phyloP scores from a whole-genome alignment of 2,888 invertebrate species.

The Zele albiditarsus region DNA sequence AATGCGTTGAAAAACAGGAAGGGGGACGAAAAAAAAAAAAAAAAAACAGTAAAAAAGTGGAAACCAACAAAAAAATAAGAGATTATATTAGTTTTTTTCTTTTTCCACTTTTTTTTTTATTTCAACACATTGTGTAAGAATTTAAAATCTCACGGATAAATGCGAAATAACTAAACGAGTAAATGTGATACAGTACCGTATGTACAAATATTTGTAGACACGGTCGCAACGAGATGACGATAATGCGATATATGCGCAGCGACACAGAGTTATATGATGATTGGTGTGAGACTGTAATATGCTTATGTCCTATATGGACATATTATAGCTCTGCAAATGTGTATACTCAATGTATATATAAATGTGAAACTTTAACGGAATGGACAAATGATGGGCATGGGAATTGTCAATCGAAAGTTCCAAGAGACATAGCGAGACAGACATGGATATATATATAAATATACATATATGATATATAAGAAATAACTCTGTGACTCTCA shows the following conservation, averaged over 20 bases:
- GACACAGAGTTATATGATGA: neutral
- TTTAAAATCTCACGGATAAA: constrained; percentile 29
- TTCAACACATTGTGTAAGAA: constrained; percentile 13
- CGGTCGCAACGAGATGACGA: constrained; percentile 62
- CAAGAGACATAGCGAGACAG: constrained; percentile 45
- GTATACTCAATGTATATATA: constrained; percentile 7
- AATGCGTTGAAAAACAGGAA: neutral
- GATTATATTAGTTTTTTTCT: neutral
- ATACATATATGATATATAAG: neutral
- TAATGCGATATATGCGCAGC: constrained; percentile 26
- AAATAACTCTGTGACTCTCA: constrained; percentile 47
- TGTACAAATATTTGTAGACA: constrained; percentile 60
- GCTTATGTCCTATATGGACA: constrained; percentile 23
- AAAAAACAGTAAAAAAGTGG: neutral
- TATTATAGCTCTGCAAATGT: constrained; percentile 25
- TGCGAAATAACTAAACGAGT: constrained; percentile 34
- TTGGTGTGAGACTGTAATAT: constrained; percentile 6
- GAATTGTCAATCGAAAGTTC: constrained; percentile 70
- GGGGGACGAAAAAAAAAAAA: neutral
- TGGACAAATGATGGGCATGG: constrained; percentile 56
- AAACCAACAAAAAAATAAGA: neutral
- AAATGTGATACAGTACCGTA: constrained; percentile 35
- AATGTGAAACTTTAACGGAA: constrained; percentile 15
- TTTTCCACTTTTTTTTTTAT: constrained; percentile 5
- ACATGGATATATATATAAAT: constrained; percentile 35